Conservation (phyloP, 1,140 invertebrate genomes). For the Drosophila navojoa region DNA sequence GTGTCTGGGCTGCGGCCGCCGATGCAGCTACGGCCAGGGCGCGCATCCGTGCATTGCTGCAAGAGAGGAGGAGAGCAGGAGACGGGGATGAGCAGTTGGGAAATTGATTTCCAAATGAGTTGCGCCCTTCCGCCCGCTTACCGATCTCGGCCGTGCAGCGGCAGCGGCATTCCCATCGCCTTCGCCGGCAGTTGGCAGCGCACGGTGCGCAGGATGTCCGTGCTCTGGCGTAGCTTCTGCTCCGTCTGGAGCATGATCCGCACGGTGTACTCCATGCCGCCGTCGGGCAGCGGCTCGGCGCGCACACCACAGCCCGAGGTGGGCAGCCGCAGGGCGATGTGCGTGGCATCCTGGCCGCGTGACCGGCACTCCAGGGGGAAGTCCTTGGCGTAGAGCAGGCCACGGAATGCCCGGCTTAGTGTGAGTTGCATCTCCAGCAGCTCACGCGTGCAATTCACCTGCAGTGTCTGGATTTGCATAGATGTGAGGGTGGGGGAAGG, state of each 20-base stretch:
- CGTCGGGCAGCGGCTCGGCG: constrained; percentile 83
- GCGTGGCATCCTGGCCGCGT: constrained; percentile 83
- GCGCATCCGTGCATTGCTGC: constrained; percentile 81
- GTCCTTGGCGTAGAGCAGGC: constrained; percentile 88
- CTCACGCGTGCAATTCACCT: constrained; percentile 85
- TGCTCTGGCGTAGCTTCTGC: constrained; percentile 87
- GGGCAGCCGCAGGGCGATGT: constrained; percentile 86
- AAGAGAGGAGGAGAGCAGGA: background rate
- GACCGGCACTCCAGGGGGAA: constrained; percentile 88
- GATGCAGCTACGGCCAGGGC: constrained; percentile 52
- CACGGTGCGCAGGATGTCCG: constrained; percentile 87
- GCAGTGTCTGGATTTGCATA: constrained; percentile 64
- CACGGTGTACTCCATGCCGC: constrained; percentile 86
- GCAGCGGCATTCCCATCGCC: constrained; percentile 73
- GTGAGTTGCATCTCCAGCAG: constrained; percentile 85
- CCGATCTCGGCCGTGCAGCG: constrained; percentile 53
- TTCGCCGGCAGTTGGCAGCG: constrained; percentile 84
- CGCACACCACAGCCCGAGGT: constrained; percentile 90
- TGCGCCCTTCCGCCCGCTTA: constrained; percentile 9
- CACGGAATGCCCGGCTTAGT: constrained; percentile 88
- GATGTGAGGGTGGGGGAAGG: no score
- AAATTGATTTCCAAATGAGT: no score
- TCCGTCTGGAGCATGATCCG: constrained; percentile 89
- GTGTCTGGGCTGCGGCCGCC: background rate
- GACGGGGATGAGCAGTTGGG: no score